Base-by-base conservation (phyloP, 2,113 vertebrate genomes). In the Vireo altiloquus region DNA sequence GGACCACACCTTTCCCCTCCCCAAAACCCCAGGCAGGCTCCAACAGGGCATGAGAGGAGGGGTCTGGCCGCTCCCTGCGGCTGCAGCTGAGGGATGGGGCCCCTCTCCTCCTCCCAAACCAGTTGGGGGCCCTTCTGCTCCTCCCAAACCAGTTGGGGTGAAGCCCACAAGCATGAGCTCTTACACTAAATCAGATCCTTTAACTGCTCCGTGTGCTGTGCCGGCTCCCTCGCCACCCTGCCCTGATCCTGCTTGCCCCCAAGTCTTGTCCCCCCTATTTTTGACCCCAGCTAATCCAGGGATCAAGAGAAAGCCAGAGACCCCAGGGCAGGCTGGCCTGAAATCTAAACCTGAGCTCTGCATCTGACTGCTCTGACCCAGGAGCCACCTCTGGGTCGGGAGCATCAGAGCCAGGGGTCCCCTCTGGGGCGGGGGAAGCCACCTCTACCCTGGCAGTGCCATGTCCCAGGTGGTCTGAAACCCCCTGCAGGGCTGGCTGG, bases 361-460 rank as follows among this genome's bases (percentile, higher is more conserved):
- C 4, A 30, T 37, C 17, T 2, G 1, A 20, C 33, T 22, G 37
- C 1, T 61, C 28, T 46, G 60, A 82, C 28, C 87, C 63, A 14
- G 15, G 39, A 71, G 40, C 33, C 9, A 3, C 20, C 44, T 47
- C 78, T 4, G 3, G 17, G 8, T 3, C 1, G 2, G 37, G 8
- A 63, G 31, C 52, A 74, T 5, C 49, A 49, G 46, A 47, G 39
- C 23, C 2, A 0, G 35, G 42, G n/a, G 40, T 37, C 23, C 35
- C 9, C 15, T 50, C 9, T 2, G 3, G 40, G 6, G 23, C 0
- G 0, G 1, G 0, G 33, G 25, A 5, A 13, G 60, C 31, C 54
- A 37, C 39, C 28, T 44, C 70, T 11, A 27, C 39, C 21, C 59
- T 17, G 56, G 44, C 78, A 76, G 31, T 37, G 8, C 24, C 50